Evolutionary conservation across 2,113 vertebrate genomes (phyloP).

Genomic region (Coreoperca whiteheadi): DNA sequence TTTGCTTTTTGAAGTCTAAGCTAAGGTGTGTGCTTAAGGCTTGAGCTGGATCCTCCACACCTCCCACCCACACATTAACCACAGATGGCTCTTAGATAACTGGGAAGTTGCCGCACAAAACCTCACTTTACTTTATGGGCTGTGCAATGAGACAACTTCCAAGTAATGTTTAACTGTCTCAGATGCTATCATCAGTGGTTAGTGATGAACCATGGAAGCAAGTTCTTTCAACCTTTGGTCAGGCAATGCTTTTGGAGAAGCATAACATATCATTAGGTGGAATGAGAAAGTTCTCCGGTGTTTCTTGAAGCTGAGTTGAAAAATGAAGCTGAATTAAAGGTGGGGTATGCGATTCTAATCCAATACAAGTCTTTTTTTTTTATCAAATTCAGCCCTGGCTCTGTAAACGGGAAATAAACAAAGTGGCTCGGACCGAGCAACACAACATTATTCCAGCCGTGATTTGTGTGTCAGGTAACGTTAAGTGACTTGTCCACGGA

Average conservation of each 20-base stretch:
- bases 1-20: conserved; percentile 33
- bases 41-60: conserved; percentile 46
- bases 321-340: background rate
- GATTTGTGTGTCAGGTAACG: too few relatives aligned
- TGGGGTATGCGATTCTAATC: too few relatives aligned
- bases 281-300: conserved; percentile 14
- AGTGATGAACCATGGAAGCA: conserved; percentile 23
- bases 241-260: background rate
- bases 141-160: conserved; percentile 8
- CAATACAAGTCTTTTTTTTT: too few relatives aligned
- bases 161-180: conserved; percentile 64
- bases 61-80: conserved; percentile 56
- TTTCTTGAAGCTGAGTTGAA: conserved; percentile 9
- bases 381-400: too few relatives aligned
- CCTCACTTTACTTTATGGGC: conserved; percentile 31
- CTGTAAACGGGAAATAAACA: too few relatives aligned
- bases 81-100: conserved; percentile 43
- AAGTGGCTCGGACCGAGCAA: too few relatives aligned
- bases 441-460: too few relatives aligned
- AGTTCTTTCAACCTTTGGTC: conserved; percentile 39
- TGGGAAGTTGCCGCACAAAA: conserved; percentile 35
- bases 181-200: conserved; percentile 33
- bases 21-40: conserved; percentile 49
- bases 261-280: background rate
- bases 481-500: too few relatives aligned